Evolutionary conservation across 2,113 vertebrate species (phyloP).

Genomic region (Ginglymostoma cirratum): DNA sequence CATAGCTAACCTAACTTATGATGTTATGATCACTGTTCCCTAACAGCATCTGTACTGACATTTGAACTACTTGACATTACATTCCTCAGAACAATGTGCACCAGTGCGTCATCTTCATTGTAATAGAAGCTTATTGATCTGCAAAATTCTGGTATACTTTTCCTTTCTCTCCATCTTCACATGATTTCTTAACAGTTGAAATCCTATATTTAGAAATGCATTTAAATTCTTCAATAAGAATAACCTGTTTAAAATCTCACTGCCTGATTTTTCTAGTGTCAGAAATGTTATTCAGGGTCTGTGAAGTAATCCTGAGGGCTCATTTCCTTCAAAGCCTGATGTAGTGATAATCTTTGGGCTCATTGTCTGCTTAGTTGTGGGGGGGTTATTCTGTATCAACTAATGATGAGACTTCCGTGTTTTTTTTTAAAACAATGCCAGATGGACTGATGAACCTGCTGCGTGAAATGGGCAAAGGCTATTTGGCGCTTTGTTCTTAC

Average conservation of each 20-base stretch:
- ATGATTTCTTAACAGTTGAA: too few relatives aligned
- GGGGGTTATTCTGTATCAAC: neutral
- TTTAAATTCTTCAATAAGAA: neutral
- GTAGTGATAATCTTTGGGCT: neutral
- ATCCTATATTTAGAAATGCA: too few relatives aligned
- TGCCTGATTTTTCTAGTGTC: neutral
- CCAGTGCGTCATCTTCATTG: too few relatives aligned
- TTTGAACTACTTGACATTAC: too few relatives aligned
- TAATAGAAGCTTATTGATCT: too few relatives aligned
- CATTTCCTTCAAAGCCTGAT: neutral
- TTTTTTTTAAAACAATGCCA: slow-evolving; percentile 52
- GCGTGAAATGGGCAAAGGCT: slow-evolving; percentile 89
- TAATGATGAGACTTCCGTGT: neutral
- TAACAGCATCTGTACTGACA: too few relatives aligned
- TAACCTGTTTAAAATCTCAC: neutral
- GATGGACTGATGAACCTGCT: slow-evolving; percentile 93
- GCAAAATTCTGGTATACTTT: too few relatives aligned
- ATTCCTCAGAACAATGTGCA: too few relatives aligned
- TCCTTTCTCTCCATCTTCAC: too few relatives aligned
- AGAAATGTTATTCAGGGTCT: neutral
- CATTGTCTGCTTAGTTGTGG: neutral
- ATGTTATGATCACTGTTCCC: too few relatives aligned
- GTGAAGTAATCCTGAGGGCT: neutral
- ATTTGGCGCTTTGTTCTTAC: slow-evolving; percentile 90
- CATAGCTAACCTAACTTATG: too few relatives aligned